Evolutionary conservation across 2,888 invertebrate genomes (phyloP).

Genomic region (Dasysyrphus albostriatus): DNA sequence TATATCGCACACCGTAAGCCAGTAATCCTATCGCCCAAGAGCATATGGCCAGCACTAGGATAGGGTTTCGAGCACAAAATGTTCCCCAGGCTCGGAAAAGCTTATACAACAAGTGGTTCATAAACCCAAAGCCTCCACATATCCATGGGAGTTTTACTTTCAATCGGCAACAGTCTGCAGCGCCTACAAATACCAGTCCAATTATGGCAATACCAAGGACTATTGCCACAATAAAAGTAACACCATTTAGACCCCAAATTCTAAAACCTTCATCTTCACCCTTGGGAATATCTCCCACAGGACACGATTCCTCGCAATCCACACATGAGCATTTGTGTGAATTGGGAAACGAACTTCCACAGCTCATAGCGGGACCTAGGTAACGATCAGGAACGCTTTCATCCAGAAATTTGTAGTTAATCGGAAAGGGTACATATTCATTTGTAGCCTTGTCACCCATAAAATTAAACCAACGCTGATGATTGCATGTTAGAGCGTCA

Average conservation of each 20-base stretch:
- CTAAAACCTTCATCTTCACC: conserved; percentile 84
- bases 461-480: conserved; percentile 87
- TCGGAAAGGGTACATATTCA: conserved; percentile 87
- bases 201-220: conserved; percentile 84
- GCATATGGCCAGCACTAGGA: conserved; percentile 87
- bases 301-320: conserved; percentile 89
- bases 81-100: conserved; percentile 84
- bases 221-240: conserved; percentile 87
- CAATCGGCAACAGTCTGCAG: conserved; percentile 68
- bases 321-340: conserved; percentile 90
- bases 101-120: conserved; percentile 80
- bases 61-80: conserved; percentile 88
- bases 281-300: conserved; percentile 84
- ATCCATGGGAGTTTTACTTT: conserved; percentile 78
- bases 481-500: conserved; percentile 87
- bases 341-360: conserved; percentile 86
- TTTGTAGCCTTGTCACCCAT: conserved; percentile 86
- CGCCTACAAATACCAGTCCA: conserved; percentile 78
- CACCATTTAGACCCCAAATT: conserved; percentile 87
- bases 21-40: conserved; percentile 86
- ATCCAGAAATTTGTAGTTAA: conserved; percentile 85
- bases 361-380: conserved; percentile 85
- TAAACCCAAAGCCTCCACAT: conserved; percentile 80
- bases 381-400: conserved; percentile 78
- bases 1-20: conserved; percentile 87